Evolutionary conservation across 1,140 invertebrate species (phyloP).

Genomic region (Sminthurides bifidus): DNA sequence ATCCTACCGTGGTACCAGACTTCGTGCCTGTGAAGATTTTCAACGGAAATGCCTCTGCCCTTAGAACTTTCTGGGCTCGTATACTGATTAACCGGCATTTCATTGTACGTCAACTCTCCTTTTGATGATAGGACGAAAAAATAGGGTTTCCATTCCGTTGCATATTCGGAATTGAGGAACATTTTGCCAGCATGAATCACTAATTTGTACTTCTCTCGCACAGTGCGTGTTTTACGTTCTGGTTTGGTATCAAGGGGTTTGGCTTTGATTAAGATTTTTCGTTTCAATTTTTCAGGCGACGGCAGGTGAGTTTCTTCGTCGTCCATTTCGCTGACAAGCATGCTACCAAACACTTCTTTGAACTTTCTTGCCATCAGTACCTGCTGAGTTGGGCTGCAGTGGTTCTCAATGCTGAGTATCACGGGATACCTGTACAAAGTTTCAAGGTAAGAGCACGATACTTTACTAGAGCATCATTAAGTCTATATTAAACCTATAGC

Average conservation of each 20-base stretch:
- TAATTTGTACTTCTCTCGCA: too few species aligned
- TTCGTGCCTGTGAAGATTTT: background rate
- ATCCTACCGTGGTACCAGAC: background rate
- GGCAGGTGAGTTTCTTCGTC: slow-evolving; percentile 71
- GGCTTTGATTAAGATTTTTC: slow-evolving; percentile 41
- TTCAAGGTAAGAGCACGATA: background rate
- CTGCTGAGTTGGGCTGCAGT: slow-evolving; percentile 89
- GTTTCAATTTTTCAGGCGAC: slow-evolving; percentile 61
- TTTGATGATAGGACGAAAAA: too few species aligned
- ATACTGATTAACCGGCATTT: background rate
- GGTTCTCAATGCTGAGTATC: slow-evolving; percentile 97
- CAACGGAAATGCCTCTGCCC: background rate
- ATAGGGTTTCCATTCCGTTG: background rate
- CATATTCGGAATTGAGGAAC: background rate
- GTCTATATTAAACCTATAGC: too few species aligned
- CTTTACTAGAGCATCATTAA: background rate
- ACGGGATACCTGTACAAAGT: slow-evolving; percentile 63
- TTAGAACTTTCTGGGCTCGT: background rate
- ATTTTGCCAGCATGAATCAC: background rate
- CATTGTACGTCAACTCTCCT: background rate
- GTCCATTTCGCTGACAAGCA: slow-evolving; percentile 52
- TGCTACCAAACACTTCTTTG: slow-evolving; percentile 84
- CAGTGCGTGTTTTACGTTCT: too few species aligned
- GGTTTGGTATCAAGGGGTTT: too few species aligned
- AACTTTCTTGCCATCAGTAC: slow-evolving; percentile 86